Conservation (phyloP, 2,797 vertebrate genomes). For the Labeo calbasu region DNA sequence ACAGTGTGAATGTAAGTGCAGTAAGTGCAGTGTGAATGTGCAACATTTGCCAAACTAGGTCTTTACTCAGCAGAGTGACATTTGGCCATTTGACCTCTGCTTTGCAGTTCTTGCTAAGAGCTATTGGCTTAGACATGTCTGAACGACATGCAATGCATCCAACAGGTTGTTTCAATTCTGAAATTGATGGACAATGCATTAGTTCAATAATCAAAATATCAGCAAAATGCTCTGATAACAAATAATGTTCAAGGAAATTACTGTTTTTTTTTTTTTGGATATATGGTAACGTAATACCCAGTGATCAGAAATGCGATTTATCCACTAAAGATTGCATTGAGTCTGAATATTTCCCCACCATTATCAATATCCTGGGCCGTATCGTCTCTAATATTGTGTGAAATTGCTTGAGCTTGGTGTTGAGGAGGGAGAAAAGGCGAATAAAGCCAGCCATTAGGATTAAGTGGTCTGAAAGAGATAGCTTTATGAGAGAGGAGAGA, state of each 20-base stretch:
- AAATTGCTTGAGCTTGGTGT: conserved; percentile 64
- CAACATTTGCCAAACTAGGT: neutral
- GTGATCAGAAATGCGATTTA: conserved; percentile 40
- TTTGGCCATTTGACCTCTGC: neutral
- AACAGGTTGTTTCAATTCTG: neutral
- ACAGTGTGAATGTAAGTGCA: too few species aligned
- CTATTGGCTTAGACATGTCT: neutral
- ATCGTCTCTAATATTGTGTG: conserved; percentile 64
- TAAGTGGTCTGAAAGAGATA: conserved; percentile 60
- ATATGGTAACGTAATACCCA: neutral
- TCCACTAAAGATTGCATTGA: conserved; percentile 38
- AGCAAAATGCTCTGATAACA: neutral
- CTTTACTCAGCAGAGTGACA: neutral
- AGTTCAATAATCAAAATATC: neutral
- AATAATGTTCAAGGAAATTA: neutral
- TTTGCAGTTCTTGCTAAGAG: neutral
- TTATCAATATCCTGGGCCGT: conserved; percentile 62
- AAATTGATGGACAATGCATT: neutral
- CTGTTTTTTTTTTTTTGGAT: too few species aligned
- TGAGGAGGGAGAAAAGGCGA: conserved; percentile 60
- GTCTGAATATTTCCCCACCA: conserved; percentile 51
- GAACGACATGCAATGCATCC: neutral
- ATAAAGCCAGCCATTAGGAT: conserved; percentile 69
- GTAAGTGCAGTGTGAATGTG: neutral
- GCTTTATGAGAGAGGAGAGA: conserved; percentile 48